Percentiles rank a stretch among this genome's conserved stretches.
phyloP scores from a whole-genome alignment of 2,113 vertebrate species.

The Ailurus styani region DNA sequence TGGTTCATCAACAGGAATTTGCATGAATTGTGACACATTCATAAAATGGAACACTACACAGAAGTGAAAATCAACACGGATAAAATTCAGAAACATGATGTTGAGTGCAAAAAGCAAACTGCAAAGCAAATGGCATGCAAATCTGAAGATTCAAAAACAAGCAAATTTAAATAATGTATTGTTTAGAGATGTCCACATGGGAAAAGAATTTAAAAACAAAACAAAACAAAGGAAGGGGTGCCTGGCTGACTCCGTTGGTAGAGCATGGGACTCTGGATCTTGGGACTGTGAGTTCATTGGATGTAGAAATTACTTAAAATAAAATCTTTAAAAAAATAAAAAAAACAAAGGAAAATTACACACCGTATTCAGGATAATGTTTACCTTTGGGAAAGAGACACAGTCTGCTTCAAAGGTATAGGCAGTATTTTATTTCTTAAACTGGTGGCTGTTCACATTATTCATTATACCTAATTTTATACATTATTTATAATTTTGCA shows the following conservation, averaged over 20 bases:
- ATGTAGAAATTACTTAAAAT: background rate
- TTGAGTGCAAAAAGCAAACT: background rate
- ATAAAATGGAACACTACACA: background rate
- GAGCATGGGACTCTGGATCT: background rate
- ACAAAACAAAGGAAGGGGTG: background rate
- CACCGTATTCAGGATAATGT: background rate
- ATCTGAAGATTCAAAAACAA: constrained; percentile 2
- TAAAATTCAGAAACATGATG: background rate
- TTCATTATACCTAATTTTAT: background rate
- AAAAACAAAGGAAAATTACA: background rate
- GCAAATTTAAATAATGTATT: background rate
- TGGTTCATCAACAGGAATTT: background rate
- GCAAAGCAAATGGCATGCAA: background rate
- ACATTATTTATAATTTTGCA: background rate
- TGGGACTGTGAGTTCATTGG: background rate
- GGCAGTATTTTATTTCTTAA: constrained; percentile 9
- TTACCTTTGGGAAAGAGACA: background rate
- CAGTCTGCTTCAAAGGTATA: background rate
- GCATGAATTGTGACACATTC: background rate
- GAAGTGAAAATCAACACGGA: background rate
- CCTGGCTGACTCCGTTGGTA: background rate
- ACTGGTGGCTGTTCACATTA: background rate
- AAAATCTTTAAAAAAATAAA: background rate
- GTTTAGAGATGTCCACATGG: background rate
- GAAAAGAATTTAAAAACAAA: background rate